Conservation (phyloP, 2,888 invertebrate species). For the Thera britannica region DNA sequence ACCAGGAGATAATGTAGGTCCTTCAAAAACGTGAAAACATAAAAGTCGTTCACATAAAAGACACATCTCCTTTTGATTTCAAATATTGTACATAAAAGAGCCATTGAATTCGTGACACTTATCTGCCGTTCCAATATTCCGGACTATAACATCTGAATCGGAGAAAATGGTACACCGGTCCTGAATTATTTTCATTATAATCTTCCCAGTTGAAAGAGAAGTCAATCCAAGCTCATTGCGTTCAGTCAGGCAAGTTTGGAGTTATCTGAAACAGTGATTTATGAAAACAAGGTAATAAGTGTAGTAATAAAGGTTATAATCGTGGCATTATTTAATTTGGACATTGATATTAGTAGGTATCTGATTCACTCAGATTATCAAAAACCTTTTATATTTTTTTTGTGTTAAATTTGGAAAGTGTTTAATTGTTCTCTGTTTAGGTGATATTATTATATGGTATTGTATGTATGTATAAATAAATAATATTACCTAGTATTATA, state of each 20-base stretch:
- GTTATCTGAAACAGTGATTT: background rate
- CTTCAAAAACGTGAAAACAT: constrained; percentile 29
- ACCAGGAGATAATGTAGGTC: constrained; percentile 17
- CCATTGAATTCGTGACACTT: constrained; percentile 40
- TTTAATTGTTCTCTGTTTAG: too few species aligned
- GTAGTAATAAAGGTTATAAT: too few species aligned
- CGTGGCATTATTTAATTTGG: too few species aligned
- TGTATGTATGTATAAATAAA: too few species aligned
- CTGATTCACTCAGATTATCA: too few species aligned
- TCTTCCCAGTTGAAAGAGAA: constrained; percentile 37
- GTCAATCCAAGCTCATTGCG: constrained; percentile 6
- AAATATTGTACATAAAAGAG: constrained; percentile 35
- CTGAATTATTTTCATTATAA: constrained; percentile 43
- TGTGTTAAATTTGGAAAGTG: too few species aligned
- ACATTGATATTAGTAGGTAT: too few species aligned
- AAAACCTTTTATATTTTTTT: too few species aligned
- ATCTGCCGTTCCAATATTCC: constrained; percentile 34
- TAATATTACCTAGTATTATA: too few species aligned
- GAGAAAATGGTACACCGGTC: constrained; percentile 30
- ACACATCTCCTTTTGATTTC: constrained; percentile 36
- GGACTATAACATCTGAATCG: constrained; percentile 31
- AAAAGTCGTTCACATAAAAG: constrained; percentile 36
- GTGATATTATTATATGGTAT: too few species aligned
- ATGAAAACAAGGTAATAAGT: too few species aligned
- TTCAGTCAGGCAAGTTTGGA: constrained; percentile 1